Percentiles rank a stretch among this genome's conserved stretches.
Evolutionary conservation across 2,797 vertebrate genomes (phyloP).

Genomic region (Petrocephalus schoutedeni): DNA sequence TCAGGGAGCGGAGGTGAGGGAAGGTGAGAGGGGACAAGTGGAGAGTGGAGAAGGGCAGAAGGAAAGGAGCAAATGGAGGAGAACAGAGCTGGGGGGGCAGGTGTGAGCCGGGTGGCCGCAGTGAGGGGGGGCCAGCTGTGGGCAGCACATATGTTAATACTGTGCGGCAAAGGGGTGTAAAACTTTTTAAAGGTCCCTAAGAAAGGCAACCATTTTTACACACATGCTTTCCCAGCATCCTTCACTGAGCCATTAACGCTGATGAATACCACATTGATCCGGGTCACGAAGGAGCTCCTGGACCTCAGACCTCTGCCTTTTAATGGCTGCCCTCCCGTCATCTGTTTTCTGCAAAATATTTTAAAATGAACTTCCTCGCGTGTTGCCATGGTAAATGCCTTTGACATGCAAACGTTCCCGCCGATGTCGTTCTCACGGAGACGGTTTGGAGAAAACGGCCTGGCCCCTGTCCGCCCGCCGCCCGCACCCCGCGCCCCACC

Average conservation of each 20-base stretch:
- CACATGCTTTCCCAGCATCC: background rate
- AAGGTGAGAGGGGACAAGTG: background rate
- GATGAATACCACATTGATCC: conserved; percentile 15
- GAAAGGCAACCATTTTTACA: background rate
- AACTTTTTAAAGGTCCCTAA: conserved; percentile 1
- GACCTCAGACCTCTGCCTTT: background rate
- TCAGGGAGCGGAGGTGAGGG: background rate
- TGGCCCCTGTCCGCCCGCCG: background rate
- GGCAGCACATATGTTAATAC: background rate
- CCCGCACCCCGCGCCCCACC: too few relatives aligned
- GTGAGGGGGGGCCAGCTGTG: background rate
- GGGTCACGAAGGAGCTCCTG: background rate
- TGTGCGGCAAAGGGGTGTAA: background rate
- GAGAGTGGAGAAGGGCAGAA: too few relatives aligned
- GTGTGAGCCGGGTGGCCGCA: too few relatives aligned
- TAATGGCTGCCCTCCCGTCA: background rate
- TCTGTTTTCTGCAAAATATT: conserved; percentile 3
- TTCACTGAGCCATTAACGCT: background rate
- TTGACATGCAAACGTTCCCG: background rate
- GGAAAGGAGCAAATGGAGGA: background rate
- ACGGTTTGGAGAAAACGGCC: background rate
- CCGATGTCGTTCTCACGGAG: background rate
- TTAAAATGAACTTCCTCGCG: background rate
- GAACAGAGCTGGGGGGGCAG: background rate
- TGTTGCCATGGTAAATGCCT: background rate